Conservation (phyloP, 2,113 vertebrate genomes). For the Edolisoma coerulescens region DNA sequence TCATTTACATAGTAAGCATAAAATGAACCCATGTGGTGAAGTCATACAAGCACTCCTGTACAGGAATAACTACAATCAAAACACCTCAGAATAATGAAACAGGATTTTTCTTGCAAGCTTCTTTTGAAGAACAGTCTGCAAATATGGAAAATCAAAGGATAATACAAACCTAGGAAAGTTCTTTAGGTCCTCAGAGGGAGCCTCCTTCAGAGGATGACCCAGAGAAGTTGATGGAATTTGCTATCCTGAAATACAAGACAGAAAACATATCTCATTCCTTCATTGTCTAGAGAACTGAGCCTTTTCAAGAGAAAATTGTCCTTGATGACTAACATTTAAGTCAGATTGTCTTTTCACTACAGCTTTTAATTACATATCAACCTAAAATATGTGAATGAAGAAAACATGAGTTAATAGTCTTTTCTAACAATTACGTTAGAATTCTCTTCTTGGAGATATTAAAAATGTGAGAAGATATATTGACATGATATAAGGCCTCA, state of each 20-base stretch:
- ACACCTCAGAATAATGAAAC: not conserved
- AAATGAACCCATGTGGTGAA: not conserved
- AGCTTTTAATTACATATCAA: not conserved
- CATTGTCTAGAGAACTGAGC: not conserved
- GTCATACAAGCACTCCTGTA: not conserved
- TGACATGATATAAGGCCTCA: not conserved
- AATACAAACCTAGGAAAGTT: not conserved
- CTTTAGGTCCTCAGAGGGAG: not conserved
- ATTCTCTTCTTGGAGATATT: not conserved
- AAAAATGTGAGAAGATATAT: not conserved
- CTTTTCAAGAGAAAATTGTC: not conserved
- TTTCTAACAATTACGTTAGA: not conserved
- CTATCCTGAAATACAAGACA: not conserved
- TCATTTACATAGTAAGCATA: not conserved
- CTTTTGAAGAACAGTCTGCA: not conserved
- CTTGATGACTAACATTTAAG: not conserved
- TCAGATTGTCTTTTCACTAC: not conserved
- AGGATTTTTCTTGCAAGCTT: not conserved
- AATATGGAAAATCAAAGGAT: not conserved
- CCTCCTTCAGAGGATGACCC: not conserved
- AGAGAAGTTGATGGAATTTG: not conserved
- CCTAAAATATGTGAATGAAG: not conserved
- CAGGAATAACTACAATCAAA: not conserved
- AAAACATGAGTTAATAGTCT: not conserved
- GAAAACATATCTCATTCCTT: not conserved